A percentile compares a stretch with the other conserved stretches of the same genome.
Evolutionary conservation across 2,888 invertebrate genomes (phyloP).

Genomic region (Monopis laevigella): DNA sequence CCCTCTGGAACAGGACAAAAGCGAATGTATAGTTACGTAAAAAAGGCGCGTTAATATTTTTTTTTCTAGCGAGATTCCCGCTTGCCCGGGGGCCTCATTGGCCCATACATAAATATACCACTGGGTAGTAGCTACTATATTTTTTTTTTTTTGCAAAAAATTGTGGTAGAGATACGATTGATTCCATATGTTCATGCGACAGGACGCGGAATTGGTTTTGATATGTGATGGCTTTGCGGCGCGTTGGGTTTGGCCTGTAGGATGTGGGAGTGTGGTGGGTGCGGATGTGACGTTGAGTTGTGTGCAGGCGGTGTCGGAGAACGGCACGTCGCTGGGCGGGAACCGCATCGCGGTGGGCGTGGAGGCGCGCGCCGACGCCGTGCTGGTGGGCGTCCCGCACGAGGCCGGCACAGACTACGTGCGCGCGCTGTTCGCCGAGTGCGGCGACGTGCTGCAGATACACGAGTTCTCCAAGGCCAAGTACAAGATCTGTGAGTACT

Average conservation of each 20-base stretch:
- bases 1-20: too few species aligned
- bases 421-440: slow-evolving; percentile 48
- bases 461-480: slow-evolving; percentile 66
- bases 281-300: not conserved
- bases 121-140: too few species aligned
- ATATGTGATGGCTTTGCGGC: too few species aligned
- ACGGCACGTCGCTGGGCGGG: slow-evolving; percentile 44
- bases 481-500: slow-evolving; percentile 55
- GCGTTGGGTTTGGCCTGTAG: not conserved
- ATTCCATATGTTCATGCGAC: too few species aligned
- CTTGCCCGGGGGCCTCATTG: too few species aligned
- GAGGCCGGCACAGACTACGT: slow-evolving; percentile 57
- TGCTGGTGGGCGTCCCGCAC: slow-evolving; percentile 59
- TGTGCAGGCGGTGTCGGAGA: slow-evolving; percentile 49
- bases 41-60: too few species aligned
- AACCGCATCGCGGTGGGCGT: slow-evolving; percentile 41
- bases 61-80: too few species aligned
- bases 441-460: slow-evolving; percentile 56
- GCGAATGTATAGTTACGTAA: too few species aligned
- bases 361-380: slow-evolving; percentile 58
- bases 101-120: too few species aligned
- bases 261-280: not conserved
- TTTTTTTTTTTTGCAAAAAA: too few species aligned
- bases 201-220: too few species aligned
- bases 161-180: too few species aligned